These are phyloP conservation scores for Eupithecia tripunctaria DNA, from an alignment of 2,888 invertebrate genomes.

Conservation along the genomic window DNA sequence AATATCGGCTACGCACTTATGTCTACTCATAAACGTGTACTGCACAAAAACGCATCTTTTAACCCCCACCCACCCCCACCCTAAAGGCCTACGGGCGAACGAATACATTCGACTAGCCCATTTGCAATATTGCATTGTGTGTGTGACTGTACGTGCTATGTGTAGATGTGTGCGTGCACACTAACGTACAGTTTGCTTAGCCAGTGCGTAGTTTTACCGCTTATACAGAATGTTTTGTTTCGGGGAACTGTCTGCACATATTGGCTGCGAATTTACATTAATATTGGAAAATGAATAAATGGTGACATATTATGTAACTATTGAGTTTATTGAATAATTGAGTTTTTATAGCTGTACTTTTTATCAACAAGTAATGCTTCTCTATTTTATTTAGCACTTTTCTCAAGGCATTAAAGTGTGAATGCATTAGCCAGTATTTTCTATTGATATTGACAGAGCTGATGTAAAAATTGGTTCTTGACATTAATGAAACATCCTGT, in stretches of 20 bases:
- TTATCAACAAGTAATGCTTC: background rate
- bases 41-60: constrained; percentile 84
- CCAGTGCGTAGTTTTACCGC: constrained; percentile 79
- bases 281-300: constrained; percentile 8
- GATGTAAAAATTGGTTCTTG: too few species aligned
- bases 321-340: too few species aligned
- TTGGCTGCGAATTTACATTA: constrained; percentile 4
- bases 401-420: background rate
- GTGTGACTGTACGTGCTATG: constrained; percentile 65
- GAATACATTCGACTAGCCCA: constrained; percentile 84
- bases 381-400: background rate
- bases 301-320: too few species aligned
- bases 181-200: constrained; percentile 74
- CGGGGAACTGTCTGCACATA: constrained; percentile 5
- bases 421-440: background rate
- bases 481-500: constrained; percentile 24
- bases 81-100: constrained; percentile 73
- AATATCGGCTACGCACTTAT: constrained; percentile 80
- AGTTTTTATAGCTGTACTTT: background rate
- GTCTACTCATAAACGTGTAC: constrained; percentile 75
- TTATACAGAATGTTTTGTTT: constrained; percentile 24
- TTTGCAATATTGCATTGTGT: constrained; percentile 83
- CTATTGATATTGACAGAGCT: too few species aligned
- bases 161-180: constrained; percentile 56
- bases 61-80: constrained; percentile 60